Evolutionary conservation across 2,888 invertebrate species (phyloP), one percentile per base, ranked within the genome.

Genomic region (Amaurobius ferox): DNA sequence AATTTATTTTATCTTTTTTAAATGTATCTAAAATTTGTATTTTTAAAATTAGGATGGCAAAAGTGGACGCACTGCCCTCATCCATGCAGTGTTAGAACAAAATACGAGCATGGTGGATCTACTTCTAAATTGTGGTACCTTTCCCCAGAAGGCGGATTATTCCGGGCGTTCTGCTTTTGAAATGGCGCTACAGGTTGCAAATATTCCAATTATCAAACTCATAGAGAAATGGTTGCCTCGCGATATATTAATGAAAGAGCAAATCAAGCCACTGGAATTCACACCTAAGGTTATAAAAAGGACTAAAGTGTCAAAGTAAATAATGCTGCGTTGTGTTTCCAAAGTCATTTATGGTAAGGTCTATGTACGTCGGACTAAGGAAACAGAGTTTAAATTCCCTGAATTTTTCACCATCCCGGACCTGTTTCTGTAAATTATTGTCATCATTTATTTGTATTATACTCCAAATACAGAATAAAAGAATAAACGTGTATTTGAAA

Each of bases 21-120:
- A 23, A 0, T 11, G 0, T 61, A 23, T 1, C 40, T 40, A 13
- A 40, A 40, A 13, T 0, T 28, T 5, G 19, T 11, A 62, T 62
- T 6, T 28, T 7, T 30, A 30, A 1, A 32, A 66, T 28, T 66
- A 87, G 87, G 87, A 87, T 66, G 87, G 87, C 0, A 87, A 87
- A 39, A 87, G 87, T 48, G 87, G 87, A 5, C 39, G 87, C 13
- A 72, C 87, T 16, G 72, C 79, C 5, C 61, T 87, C 2, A 76
- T 87, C 11, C 83, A 87, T 32, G 83, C 87, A 3, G 79, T 87
- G n/a, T 19, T 87, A 23, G 29, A 55, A 5, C 55, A 30, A n/a
- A 81, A 87, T 30, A 55, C 28, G 11, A 73, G 79, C 3, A 74
- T 83, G 68, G 87, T 87, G 5, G 62, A 39, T 7, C 19, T 79